Base-by-base conservation (phyloP, 1,140 invertebrate genomes). In the Sinonovacula constricta region DNA sequence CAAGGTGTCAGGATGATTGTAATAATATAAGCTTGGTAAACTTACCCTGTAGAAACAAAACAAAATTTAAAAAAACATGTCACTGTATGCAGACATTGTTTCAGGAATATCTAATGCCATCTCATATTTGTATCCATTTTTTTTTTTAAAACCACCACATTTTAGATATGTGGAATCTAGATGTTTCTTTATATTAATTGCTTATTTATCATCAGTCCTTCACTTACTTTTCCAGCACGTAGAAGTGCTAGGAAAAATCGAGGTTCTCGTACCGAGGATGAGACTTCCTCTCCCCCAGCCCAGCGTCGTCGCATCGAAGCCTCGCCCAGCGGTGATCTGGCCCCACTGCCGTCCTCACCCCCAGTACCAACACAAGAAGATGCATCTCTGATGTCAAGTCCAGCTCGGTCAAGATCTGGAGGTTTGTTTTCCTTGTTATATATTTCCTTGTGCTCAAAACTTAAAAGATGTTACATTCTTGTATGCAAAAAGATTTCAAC, bases 311-410 rank as follows among this genome's bases (percentile, higher is more conserved):
- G 82, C 39, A 51, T 87, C 3, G 86, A 85, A 56, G 77, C 83
- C 24, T 85, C 85, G 4, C 85, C 86, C 26, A 80, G 79, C 15
- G 83, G 79, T 62, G 87, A 88, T 51, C 79, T 87, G 54, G 77
- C 79, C 12, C 85, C 83, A 15, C 60, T 87, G 28, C 85, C 86
- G 18, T 86, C 86, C 10, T 87, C 88, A 10, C 85, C 88, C 15
- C 70, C 82, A 12, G 79, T 77, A 2, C 84, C 81, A 22, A 54
- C 51, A 28, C 36, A 70, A 22, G 59, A 71, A 49, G 86, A 88
- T n/a, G 81, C 84, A 1, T 86, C 87, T 10, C 70, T 88, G 54
- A 82, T 89, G 28, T 88, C 88, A 15, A 89, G 88, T 79, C 88
- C 87, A 0, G 79, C 79, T 30, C 83, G 79, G 31, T 79, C 77